Evolutionary conservation across 2,113 vertebrate genomes (phyloP).

Genomic region (Centropristis striata): DNA sequence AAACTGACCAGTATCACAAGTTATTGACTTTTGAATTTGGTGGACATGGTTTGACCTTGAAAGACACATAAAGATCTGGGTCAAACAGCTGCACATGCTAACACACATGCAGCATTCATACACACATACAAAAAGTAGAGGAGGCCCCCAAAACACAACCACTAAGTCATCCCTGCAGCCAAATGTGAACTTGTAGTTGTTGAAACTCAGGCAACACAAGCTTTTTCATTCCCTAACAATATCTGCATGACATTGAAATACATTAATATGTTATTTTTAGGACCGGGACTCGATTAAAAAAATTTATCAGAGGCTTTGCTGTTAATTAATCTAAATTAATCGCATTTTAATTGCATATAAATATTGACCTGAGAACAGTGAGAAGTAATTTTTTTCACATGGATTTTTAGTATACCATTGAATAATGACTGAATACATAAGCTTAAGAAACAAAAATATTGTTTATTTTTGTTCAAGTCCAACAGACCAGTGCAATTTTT

Average conservation of each 20-base stretch:
- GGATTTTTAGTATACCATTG: too few relatives aligned
- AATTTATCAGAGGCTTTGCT: too few relatives aligned
- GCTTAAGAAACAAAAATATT: too few relatives aligned
- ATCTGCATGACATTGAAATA: neutral
- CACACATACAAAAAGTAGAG: neutral
- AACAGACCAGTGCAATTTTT: too few relatives aligned
- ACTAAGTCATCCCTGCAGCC: neutral
- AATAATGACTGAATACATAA: too few relatives aligned
- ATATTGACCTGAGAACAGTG: too few relatives aligned
- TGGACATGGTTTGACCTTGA: slow-evolving; percentile 68
- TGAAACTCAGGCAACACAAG: neutral
- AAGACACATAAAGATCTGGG: slow-evolving; percentile 46
- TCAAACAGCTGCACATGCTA: slow-evolving; percentile 51
- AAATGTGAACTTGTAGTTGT: neutral
- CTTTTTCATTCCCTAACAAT: neutral
- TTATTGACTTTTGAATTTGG: slow-evolving; percentile 57
- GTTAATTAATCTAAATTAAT: too few relatives aligned
- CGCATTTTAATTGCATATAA: too few relatives aligned
- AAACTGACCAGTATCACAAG: slow-evolving; percentile 33
- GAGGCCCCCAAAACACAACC: neutral
- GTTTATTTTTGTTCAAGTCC: too few relatives aligned
- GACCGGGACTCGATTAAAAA: too few relatives aligned
- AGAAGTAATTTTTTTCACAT: too few relatives aligned
- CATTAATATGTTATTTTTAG: neutral
- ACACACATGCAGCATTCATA: neutral